Base-by-base conservation (phyloP, 1,140 invertebrate species). In the Formica exsecta region DNA sequence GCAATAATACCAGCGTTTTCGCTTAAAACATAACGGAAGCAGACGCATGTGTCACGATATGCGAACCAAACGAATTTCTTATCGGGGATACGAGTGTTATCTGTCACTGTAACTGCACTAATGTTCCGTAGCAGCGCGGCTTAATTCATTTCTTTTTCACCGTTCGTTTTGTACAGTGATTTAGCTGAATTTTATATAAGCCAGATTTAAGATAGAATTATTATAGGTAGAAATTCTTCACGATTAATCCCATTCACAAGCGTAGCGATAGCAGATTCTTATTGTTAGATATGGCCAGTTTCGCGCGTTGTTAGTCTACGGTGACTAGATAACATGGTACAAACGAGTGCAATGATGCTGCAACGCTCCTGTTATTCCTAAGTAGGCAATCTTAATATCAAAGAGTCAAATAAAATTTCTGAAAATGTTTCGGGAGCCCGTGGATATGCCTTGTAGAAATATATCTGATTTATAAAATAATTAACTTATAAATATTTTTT, bases 151-250 rank as follows among this genome's bases (percentile, higher is more conserved):
- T 61, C 11, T 75, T 70, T 66, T 22, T 79, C 75, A 73, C 48
- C 51, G 71, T 59, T 85, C 48, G 54, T 87, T 91, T 90, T 91
- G 88, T 91, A 91, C 85, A 90, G 87, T 85, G 71, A 89, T 89
- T 88, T 90, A 87, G 86, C 85, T 85, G 66, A 89, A 85, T 84
- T 89, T 75, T 54, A 74, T 51, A 51, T 79, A 80, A 90, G 71
- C 44, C 54, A 32, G 62, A 70, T 36, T 86, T 73, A 61, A 66
- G n/a, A 48, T 83, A 71, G 73, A 73, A 22, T 59, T 57, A 62
- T 86, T 88, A 51, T 51, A 88, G 74, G 41, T 87, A 88, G 77
- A 86, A 68, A 51, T 62, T 76, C 32, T 74, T 76, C 36, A 74
- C 62, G 71, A 59, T 76, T 87, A 70, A 76, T 70, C 70, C 70